phyloP scores from a whole-genome alignment of 2,888 invertebrate genomes.

The Thalpophila matura region DNA sequence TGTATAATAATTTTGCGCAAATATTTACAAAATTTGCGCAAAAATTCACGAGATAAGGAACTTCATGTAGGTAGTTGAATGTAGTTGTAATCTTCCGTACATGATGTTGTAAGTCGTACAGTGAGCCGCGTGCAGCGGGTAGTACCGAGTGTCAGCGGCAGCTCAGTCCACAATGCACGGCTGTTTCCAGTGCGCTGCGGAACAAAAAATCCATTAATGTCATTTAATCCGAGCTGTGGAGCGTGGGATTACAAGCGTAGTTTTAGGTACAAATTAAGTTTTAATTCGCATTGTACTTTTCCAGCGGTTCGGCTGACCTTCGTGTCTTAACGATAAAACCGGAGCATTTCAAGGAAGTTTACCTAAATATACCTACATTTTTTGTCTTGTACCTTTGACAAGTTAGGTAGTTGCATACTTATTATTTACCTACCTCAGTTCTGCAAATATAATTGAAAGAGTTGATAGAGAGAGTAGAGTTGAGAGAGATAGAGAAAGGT shows the following conservation, averaged over 20 bases:
- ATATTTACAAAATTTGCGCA: constrained; percentile 44
- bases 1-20: constrained; percentile 64
- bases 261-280: constrained; percentile 84
- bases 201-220: constrained; percentile 82
- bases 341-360: constrained; percentile 76
- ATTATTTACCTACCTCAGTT: background rate
- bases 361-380: constrained; percentile 63
- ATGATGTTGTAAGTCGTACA: constrained; percentile 18
- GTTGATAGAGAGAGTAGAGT: too few species aligned
- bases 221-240: constrained; percentile 83
- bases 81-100: constrained; percentile 41
- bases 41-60: constrained; percentile 46
- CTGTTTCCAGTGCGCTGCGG: constrained; percentile 53
- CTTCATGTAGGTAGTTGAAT: constrained; percentile 40
- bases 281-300: constrained; percentile 84
- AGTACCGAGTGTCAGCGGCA: background rate
- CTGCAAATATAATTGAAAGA: too few species aligned
- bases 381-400: constrained; percentile 45
- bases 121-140: background rate
- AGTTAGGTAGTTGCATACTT: constrained; percentile 15
- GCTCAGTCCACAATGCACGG: constrained; percentile 15
- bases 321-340: constrained; percentile 77
- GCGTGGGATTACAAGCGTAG: constrained; percentile 84
- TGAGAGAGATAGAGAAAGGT: too few species aligned
- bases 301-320: constrained; percentile 80